These are phyloP conservation scores for Pecten maximus DNA, from an alignment of 2,888 invertebrate genomes.

Conservation along the genomic window DNA sequence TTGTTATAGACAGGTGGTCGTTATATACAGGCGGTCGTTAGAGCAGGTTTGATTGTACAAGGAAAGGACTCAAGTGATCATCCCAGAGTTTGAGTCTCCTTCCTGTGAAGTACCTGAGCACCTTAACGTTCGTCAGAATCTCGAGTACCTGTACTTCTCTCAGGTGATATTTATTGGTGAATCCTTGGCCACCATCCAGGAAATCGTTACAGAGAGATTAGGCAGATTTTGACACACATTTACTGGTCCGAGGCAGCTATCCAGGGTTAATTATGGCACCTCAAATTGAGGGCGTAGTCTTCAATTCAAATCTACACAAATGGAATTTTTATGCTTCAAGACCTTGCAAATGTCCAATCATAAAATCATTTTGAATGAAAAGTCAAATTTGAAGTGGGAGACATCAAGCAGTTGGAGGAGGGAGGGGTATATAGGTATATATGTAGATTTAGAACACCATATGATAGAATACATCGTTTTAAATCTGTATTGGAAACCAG, in stretches of 20 bases:
- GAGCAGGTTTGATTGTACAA: no score
- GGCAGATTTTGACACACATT: not conserved
- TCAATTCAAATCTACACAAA: not conserved
- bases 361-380: not conserved
- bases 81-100: not conserved
- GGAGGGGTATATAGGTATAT: not conserved
- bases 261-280: not conserved
- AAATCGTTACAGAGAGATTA: not conserved
- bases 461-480: not conserved
- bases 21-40: no score
- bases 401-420: not conserved
- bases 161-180: not conserved
- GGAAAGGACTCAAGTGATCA: not conserved
- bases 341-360: constrained; percentile 3
- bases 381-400: not conserved
- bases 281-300: not conserved
- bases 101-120: not conserved
- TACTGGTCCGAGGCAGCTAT: not conserved
- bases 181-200: not conserved
- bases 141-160: not conserved
- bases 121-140: no score
- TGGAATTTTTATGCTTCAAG: not conserved
- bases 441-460: not conserved
- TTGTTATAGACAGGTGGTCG: no score
- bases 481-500: not conserved